These are phyloP conservation scores for Polymixis lichenea DNA, from an alignment of 2,888 invertebrate species.

Conservation along the genomic window DNA sequence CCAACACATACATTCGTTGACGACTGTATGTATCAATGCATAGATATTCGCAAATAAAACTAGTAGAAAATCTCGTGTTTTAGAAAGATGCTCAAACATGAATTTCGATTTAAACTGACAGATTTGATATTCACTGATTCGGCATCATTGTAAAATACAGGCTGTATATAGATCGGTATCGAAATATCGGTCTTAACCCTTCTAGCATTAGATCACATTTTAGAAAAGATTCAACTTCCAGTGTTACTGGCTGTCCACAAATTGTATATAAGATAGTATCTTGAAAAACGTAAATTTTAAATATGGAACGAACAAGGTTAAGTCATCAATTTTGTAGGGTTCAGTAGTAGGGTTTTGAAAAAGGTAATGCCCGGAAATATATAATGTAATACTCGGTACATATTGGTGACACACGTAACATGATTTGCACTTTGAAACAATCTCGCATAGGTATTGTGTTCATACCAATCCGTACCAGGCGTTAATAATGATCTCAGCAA, in stretches of 20 bases:
- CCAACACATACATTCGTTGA: not conserved
- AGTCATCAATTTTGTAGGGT: not conserved
- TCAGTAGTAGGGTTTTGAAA: not conserved
- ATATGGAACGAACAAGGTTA: constrained; percentile 11
- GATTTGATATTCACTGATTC: not conserved
- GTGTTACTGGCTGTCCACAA: constrained; percentile 6
- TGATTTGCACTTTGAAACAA: not conserved
- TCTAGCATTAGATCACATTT: constrained; percentile 32
- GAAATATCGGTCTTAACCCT: not conserved
- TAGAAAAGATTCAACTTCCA: constrained; percentile 10
- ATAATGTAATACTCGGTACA: not conserved
- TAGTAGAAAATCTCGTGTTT: not conserved
- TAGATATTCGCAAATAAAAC: not conserved
- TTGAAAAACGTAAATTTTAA: constrained; percentile 6
- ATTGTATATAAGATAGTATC: constrained; percentile 13
- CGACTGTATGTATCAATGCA: not conserved
- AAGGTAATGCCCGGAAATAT: not conserved
- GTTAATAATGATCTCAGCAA: too few relatives aligned
- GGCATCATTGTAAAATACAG: not conserved
- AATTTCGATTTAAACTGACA: not conserved
- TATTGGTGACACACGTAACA: not conserved
- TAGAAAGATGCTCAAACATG: not conserved
- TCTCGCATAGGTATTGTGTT: too few relatives aligned
- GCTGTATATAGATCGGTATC: not conserved
- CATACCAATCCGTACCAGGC: too few relatives aligned